Evolutionary conservation across 2,888 invertebrate genomes (phyloP).

Genomic region (Noctua janthina): DNA sequence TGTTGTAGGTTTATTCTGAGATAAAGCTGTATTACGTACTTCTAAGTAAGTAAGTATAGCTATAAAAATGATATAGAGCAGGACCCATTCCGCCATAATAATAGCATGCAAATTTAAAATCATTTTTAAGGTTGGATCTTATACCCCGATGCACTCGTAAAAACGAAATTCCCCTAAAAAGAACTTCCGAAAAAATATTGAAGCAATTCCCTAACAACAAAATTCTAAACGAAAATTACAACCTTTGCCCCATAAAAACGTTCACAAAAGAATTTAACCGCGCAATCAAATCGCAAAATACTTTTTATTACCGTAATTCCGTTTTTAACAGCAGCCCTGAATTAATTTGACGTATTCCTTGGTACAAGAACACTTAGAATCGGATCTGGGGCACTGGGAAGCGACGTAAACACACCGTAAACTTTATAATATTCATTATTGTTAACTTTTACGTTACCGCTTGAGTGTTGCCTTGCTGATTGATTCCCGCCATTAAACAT

Average conservation of each 20-base stretch:
- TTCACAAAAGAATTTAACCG: slow-evolving; percentile 27
- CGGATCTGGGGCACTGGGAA: slow-evolving; percentile 61
- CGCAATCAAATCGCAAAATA: slow-evolving; percentile 49
- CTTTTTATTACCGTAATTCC: slow-evolving; percentile 40
- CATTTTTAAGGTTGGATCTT: not conserved
- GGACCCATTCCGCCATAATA: too few relatives aligned
- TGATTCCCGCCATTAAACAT: slow-evolving; percentile 45
- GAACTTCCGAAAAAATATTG: not conserved
- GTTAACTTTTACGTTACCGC: slow-evolving; percentile 43
- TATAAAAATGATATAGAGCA: too few relatives aligned
- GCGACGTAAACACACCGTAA: slow-evolving; percentile 59
- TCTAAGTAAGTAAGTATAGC: too few relatives aligned
- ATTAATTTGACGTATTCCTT: slow-evolving; percentile 46
- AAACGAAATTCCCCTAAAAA: not conserved
- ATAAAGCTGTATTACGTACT: not conserved
- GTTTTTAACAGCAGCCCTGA: slow-evolving; percentile 58
- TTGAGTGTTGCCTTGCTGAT: slow-evolving; percentile 29
- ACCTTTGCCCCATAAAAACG: slow-evolving; percentile 30
- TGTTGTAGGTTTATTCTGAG: not conserved
- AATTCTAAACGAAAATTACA: slow-evolving; percentile 24
- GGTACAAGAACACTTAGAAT: slow-evolving; percentile 35
- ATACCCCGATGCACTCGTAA: not conserved
- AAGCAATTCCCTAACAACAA: slow-evolving; percentile 15
- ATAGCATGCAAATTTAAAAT: too few relatives aligned
- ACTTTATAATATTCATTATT: slow-evolving; percentile 53